phyloP scores from a whole-genome alignment of 2,888 invertebrate species.

The Epinotia ramella region DNA sequence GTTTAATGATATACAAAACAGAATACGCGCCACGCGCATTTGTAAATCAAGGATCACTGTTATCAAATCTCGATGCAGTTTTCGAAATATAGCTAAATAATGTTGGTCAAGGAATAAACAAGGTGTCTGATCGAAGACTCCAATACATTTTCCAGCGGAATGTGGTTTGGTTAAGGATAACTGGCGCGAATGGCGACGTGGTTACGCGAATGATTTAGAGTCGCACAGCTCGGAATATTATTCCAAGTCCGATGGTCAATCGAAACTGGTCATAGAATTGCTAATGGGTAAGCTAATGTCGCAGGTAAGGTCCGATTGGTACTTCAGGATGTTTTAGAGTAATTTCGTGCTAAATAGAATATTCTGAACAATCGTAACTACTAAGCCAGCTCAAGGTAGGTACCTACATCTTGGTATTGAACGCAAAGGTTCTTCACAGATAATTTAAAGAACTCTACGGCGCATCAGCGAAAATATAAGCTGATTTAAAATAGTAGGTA shows the following conservation, averaged over 20 bases:
- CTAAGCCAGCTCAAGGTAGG: not conserved
- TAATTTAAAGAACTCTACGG: too few relatives aligned
- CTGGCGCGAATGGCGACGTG: conserved; percentile 31
- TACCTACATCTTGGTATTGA: not conserved
- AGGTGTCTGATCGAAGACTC: conserved; percentile 23
- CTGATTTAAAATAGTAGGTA: too few relatives aligned
- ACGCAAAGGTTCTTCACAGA: not conserved
- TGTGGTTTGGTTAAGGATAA: conserved; percentile 42
- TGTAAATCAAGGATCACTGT: not conserved
- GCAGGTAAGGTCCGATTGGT: conserved; percentile 3
- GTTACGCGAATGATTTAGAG: conserved; percentile 32
- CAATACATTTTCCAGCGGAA: conserved; percentile 39
- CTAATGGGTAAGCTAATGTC: conserved; percentile 20
- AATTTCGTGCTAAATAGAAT: not conserved
- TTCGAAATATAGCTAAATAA: conserved; percentile 11
- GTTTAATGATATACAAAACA: not conserved
- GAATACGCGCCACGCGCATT: not conserved
- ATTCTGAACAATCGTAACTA: not conserved
- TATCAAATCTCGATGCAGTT: not conserved
- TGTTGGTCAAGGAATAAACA: conserved; percentile 30
- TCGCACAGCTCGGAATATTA: conserved; percentile 21
- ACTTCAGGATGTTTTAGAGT: not conserved
- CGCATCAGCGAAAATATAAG: too few relatives aligned
- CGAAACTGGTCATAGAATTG: conserved; percentile 23
- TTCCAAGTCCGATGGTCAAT: conserved; percentile 24